phyloP scores from a whole-genome alignment of 2,888 invertebrate species.

The Campaea margaritaria region DNA sequence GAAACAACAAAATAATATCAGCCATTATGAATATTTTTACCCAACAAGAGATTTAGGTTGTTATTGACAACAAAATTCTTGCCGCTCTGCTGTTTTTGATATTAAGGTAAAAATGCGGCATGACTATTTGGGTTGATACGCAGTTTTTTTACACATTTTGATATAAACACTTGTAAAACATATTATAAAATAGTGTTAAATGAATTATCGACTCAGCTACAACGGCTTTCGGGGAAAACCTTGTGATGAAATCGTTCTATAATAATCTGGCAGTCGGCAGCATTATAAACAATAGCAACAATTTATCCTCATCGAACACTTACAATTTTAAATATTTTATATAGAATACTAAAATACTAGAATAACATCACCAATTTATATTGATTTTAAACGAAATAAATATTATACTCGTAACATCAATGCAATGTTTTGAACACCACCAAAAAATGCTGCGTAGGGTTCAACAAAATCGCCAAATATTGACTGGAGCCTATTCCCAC shows the following conservation, averaged over 20 bases:
- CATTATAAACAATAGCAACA: not conserved
- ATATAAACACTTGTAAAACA: not conserved
- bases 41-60: not conserved
- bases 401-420: not conserved
- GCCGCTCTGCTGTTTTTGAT: not conserved
- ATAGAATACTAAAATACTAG: too few relatives aligned
- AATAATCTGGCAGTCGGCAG: not conserved
- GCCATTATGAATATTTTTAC: conserved; percentile 1
- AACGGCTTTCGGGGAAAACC: not conserved
- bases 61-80: conserved; percentile 4
- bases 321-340: not conserved
- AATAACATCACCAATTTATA: too few relatives aligned
- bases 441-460: not conserved
- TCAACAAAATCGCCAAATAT: conserved; percentile 5
- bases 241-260: not conserved
- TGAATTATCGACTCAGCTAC: not conserved
- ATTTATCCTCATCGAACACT: not conserved
- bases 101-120: conserved; percentile 4
- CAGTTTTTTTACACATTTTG: conserved; percentile 5
- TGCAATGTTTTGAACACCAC: not conserved
- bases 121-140: conserved; percentile 4
- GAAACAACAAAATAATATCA: not conserved
- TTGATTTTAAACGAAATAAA: too few relatives aligned
- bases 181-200: not conserved
- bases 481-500: conserved; percentile 3